These are phyloP conservation scores for Oryzaephilus surinamensis DNA, from an alignment of 1,140 invertebrate species.

Conservation along the genomic window DNA sequence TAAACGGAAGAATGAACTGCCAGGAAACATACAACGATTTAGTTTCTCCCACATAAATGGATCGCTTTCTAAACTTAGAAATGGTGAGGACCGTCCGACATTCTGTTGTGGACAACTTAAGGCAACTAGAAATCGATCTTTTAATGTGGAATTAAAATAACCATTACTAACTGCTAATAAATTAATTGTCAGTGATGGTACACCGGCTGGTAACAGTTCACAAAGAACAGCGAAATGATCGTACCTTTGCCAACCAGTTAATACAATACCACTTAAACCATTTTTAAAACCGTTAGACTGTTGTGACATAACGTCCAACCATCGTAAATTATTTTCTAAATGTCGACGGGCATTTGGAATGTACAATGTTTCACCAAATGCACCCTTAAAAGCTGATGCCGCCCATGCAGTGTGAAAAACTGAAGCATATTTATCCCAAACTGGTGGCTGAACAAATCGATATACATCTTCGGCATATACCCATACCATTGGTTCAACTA, in stretches of 20 bases:
- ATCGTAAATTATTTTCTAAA: conserved; percentile 59
- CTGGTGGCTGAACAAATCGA: conserved; percentile 32
- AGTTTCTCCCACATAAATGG: conserved; percentile 48
- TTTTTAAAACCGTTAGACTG: conserved; percentile 40
- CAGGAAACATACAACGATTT: conserved; percentile 45
- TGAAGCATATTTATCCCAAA: conserved; percentile 72
- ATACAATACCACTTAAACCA: conserved; percentile 52
- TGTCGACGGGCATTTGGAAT: conserved; percentile 56
- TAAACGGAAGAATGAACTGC: conserved; percentile 47
- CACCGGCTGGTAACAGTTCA: conserved; percentile 74
- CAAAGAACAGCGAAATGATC: conserved; percentile 90
- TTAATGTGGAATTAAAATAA: conserved; percentile 47
- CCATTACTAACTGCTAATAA: conserved; percentile 49
- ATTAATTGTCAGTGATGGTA: conserved; percentile 60
- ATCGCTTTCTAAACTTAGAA: conserved; percentile 45
- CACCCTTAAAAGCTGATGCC: conserved; percentile 86
- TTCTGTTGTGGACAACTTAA: conserved; percentile 43
- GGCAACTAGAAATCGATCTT: conserved; percentile 41
- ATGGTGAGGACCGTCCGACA: conserved; percentile 24
- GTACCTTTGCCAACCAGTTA: conserved; percentile 77
- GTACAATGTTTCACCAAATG: conserved; percentile 67
- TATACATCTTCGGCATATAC: conserved; percentile 54
- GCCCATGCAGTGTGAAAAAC: conserved; percentile 85
- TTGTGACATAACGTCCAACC: conserved; percentile 54
- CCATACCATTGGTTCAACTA: conserved; percentile 85